phyloP scores from a whole-genome alignment of 2,113 vertebrate genomes.

The Leptocoma aspasia region DNA sequence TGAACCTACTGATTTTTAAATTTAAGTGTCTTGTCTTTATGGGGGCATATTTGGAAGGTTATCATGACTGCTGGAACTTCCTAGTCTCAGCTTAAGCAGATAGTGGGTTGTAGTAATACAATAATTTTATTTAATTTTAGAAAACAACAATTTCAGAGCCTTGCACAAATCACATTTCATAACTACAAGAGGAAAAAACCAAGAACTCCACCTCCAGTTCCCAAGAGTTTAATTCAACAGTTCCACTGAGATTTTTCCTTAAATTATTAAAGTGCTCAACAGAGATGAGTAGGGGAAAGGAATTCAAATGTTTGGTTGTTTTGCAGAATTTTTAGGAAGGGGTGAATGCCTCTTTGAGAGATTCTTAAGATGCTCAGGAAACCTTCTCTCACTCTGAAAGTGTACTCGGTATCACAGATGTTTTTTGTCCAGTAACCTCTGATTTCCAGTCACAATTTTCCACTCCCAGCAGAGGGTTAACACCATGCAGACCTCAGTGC shows the following conservation, averaged over 20 bases:
- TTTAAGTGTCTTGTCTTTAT: background rate
- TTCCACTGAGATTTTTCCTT: background rate
- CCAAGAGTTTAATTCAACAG: background rate
- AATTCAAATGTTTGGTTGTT: background rate
- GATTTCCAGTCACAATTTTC: background rate
- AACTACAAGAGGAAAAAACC: background rate
- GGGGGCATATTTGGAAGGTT: background rate
- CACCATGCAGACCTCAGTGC: background rate
- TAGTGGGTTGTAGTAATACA: background rate
- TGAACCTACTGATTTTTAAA: slow-evolving; percentile 56
- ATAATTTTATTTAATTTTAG: background rate
- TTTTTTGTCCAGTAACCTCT: background rate
- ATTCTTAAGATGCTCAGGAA: background rate
- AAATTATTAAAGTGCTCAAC: background rate
- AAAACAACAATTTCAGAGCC: background rate
- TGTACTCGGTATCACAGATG: background rate
- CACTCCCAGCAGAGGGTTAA: background rate
- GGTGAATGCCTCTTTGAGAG: background rate
- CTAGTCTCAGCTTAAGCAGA: background rate
- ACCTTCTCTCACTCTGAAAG: background rate
- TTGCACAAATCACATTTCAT: background rate
- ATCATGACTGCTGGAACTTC: background rate
- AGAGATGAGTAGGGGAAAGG: background rate
- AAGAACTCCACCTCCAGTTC: background rate
- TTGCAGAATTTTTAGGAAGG: background rate